Percentiles rank a stretch among this genome's conserved stretches.
Conservation (phyloP, 1,140 invertebrate genomes). For the Panagrolaimus sp. region DNA sequence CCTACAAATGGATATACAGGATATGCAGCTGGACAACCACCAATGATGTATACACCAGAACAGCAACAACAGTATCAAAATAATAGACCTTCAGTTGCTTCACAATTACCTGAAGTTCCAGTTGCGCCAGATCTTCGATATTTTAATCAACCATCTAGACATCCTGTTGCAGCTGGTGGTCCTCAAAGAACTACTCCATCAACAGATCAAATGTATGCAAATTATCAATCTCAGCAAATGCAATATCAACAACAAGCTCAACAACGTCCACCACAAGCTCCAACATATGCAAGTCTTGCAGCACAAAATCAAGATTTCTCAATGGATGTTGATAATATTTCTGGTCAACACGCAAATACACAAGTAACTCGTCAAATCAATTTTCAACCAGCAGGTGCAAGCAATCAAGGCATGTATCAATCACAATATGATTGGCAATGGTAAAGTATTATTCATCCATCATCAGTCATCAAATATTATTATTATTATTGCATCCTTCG, state of each 20-base stretch:
- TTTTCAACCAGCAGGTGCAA: not conserved
- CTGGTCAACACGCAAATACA: not conserved
- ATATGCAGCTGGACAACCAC: not conserved
- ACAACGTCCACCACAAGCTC: not conserved
- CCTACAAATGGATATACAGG: not conserved
- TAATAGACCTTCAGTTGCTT: not conserved
- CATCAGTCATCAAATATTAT: no score
- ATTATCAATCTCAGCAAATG: not conserved
- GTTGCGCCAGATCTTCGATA: not conserved
- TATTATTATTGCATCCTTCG: no score
- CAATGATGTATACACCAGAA: constrained; percentile 1
- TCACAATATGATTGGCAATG: not conserved
- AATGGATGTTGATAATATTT: not conserved
- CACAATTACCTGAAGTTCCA: not conserved
- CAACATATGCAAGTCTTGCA: not conserved
- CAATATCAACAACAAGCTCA: not conserved
- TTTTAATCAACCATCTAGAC: not conserved
- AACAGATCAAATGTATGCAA: not conserved
- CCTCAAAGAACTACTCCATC: not conserved
- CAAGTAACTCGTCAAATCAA: not conserved
- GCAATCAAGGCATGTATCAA: not conserved
- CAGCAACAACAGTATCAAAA: not conserved
- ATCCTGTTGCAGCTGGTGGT: not conserved
- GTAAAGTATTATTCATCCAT: not conserved
- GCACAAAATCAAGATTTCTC: constrained; percentile 11